These are phyloP conservation scores for Scarus forsteni DNA, from an alignment of 2,797 vertebrate species.

Conservation along the genomic window DNA sequence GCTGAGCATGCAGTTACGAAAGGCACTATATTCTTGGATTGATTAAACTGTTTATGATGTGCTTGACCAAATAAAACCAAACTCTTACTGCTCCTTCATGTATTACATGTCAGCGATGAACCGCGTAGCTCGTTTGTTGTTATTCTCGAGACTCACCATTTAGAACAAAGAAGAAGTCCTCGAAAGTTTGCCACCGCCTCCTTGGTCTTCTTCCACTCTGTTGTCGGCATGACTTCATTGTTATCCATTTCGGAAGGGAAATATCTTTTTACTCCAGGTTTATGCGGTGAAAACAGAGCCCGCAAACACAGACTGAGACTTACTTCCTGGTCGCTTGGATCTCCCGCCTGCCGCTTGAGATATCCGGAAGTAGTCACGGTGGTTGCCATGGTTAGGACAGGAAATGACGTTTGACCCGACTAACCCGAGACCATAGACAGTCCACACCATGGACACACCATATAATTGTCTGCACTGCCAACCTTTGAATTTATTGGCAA, in stretches of 20 bases:
- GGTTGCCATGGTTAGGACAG: neutral
- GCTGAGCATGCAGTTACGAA: no score
- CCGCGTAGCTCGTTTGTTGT: no score
- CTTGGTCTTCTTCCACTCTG: constrained; percentile 71
- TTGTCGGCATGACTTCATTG: neutral
- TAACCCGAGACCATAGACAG: no score
- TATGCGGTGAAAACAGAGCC: fast-evolving
- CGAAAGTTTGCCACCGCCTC: constrained; percentile 75
- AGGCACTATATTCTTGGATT: no score
- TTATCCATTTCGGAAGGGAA: constrained; percentile 51
- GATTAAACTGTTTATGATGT: no score
- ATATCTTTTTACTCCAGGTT: neutral
- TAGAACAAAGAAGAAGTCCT: constrained; percentile 76
- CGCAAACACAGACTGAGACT: neutral
- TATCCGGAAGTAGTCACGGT: constrained; percentile 36
- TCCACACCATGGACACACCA: no score
- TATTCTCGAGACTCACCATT: constrained; percentile 69
- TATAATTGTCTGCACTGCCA: no score
- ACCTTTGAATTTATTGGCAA: no score
- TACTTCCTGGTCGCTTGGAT: constrained; percentile 40
- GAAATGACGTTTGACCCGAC: no score
- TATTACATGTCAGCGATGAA: no score
- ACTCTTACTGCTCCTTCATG: no score
- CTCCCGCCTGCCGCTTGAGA: constrained; percentile 78
- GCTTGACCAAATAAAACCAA: no score